These are phyloP conservation scores for Pogoniulus pusillus DNA, from an alignment of 2,797 vertebrate genomes.

Conservation along the genomic window DNA sequence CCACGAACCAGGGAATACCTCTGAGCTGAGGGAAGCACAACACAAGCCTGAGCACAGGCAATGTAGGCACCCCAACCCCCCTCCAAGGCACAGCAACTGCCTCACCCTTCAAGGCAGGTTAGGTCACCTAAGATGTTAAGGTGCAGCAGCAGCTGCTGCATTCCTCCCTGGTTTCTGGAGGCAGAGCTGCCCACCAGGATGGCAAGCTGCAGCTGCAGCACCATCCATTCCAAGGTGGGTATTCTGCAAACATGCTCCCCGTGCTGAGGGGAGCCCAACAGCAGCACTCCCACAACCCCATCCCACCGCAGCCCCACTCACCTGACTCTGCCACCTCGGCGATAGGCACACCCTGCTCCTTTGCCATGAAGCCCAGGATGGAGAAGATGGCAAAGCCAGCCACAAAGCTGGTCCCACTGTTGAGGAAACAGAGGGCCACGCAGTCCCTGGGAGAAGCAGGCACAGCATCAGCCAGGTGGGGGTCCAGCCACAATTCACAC, in stretches of 20 bases:
- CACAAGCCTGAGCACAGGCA: background rate
- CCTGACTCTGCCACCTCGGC: slow-evolving; percentile 90
- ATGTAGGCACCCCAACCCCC: background rate
- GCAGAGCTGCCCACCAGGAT: background rate
- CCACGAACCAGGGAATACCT: background rate
- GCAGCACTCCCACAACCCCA: background rate
- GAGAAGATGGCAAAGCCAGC: slow-evolving; percentile 94
- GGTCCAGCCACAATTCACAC: background rate
- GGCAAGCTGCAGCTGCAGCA: background rate
- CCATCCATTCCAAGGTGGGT: accelerated
- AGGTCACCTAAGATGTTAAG: too few relatives aligned
- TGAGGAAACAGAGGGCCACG: slow-evolving; percentile 86
- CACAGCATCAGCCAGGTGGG: background rate
- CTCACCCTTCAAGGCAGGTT: background rate
- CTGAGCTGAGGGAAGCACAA: background rate
- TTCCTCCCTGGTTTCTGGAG: background rate
- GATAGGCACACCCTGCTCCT: slow-evolving; percentile 89
- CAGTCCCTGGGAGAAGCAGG: slow-evolving; percentile 80
- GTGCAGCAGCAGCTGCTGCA: too few relatives aligned
- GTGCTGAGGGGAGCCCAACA: accelerated
- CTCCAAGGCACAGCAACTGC: background rate
- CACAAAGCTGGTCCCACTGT: slow-evolving; percentile 90
- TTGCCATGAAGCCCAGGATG: slow-evolving; percentile 92
- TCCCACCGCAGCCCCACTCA: slow-evolving; percentile 54
- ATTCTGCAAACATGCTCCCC: background rate